A percentile compares a stretch with the other conserved stretches of the same genome.
These are phyloP conservation scores for Volucella inanis DNA, from an alignment of 2,888 invertebrate genomes.

Conservation along the genomic window DNA sequence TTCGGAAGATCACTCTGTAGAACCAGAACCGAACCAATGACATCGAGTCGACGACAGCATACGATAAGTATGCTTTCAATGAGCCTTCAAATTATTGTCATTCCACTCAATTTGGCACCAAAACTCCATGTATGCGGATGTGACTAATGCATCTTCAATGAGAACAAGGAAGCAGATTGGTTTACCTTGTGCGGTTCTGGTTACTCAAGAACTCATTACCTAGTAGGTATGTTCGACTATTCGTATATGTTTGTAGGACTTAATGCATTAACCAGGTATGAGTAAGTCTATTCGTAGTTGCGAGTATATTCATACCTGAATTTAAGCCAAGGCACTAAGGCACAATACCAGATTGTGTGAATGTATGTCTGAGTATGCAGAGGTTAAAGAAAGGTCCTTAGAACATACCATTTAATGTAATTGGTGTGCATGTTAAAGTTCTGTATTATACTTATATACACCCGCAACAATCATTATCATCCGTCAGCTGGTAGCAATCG, in stretches of 20 bases:
- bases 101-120: constrained; percentile 74
- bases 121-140: constrained; percentile 67
- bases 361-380: background rate
- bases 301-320: background rate
- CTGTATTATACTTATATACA: constrained; percentile 42
- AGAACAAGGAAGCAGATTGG: constrained; percentile 65
- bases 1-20: background rate
- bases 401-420: constrained; percentile 68
- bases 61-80: constrained; percentile 72
- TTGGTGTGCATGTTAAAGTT: constrained; percentile 61
- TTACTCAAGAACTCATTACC: constrained; percentile 59
- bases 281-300: constrained; percentile 2
- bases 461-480: constrained; percentile 66
- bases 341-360: background rate
- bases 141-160: constrained; percentile 73
- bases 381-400: constrained; percentile 31
- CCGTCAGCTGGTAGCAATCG: constrained; percentile 29
- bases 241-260: background rate
- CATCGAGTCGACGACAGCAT: constrained; percentile 47
- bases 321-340: background rate
- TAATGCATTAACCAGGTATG: constrained; percentile 61
- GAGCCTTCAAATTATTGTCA: constrained; percentile 75
- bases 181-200: constrained; percentile 64
- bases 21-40: constrained; percentile 43
- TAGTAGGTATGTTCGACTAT: background rate